A percentile compares a stretch with the other conserved stretches of the same genome.
Evolutionary conservation across 2,113 vertebrate species (phyloP).

Genomic region (Caloenas nicobarica): DNA sequence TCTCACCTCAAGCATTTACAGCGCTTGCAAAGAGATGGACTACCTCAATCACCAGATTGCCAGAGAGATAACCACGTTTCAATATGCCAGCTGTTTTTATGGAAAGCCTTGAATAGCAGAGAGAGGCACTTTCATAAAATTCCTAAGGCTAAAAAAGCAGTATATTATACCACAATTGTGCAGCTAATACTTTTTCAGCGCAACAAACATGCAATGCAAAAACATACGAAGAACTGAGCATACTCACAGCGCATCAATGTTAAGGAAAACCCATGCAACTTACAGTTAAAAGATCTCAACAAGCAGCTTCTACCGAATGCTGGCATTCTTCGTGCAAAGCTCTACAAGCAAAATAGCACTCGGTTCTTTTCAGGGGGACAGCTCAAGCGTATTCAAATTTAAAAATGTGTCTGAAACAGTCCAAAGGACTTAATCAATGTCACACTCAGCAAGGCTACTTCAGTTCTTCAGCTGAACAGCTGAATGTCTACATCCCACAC

Average conservation of each 20-base stretch:
- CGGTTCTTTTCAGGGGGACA: background rate
- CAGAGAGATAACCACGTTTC: background rate
- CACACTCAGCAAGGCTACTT: background rate
- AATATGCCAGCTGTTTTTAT: background rate
- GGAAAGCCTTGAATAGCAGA: background rate
- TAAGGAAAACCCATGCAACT: background rate
- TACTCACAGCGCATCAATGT: background rate
- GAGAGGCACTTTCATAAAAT: background rate
- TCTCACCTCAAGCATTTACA: background rate
- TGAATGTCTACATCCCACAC: slow-evolving; percentile 9
- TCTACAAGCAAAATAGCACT: background rate
- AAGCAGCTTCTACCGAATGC: background rate
- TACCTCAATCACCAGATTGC: background rate
- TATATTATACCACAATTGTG: background rate
- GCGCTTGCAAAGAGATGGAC: background rate
- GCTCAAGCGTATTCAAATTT: background rate
- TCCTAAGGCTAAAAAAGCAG: background rate
- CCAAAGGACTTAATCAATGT: background rate
- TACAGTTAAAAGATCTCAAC: slow-evolving; percentile 6
- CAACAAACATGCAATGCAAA: background rate
- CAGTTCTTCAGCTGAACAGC: background rate
- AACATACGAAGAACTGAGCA: background rate
- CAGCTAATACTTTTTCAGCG: background rate
- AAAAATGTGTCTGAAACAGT: background rate
- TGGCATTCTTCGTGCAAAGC: slow-evolving; percentile 28